A percentile compares a stretch with the other conserved stretches of the same genome.
Conservation (phyloP, 1,140 invertebrate genomes). For the Antheraea mylitta region DNA sequence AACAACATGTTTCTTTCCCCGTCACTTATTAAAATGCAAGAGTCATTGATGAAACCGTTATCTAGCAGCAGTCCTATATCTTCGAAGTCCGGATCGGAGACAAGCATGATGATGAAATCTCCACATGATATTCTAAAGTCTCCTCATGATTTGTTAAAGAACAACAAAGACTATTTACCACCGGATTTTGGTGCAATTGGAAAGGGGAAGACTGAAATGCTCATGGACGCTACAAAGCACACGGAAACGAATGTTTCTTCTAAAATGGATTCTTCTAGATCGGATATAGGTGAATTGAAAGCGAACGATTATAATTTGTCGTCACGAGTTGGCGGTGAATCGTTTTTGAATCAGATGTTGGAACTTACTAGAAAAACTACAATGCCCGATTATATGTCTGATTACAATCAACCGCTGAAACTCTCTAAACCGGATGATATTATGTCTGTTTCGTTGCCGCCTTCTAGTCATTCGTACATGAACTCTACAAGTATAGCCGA, state of each 20-base stretch:
- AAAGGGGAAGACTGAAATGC: constrained; percentile 64
- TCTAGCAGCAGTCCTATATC: constrained; percentile 70
- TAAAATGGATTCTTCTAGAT: constrained; percentile 53
- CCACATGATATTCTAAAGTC: constrained; percentile 65
- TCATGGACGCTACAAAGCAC: constrained; percentile 49
- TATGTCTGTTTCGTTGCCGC: constrained; percentile 38
- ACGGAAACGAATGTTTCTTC: constrained; percentile 43
- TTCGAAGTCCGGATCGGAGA: constrained; percentile 66
- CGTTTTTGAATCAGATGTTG: constrained; percentile 76
- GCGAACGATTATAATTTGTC: constrained; percentile 64
- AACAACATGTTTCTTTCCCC: constrained; percentile 84
- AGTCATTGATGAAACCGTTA: constrained; percentile 72
- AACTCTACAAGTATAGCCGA: constrained; percentile 65
- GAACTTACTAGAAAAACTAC: constrained; percentile 76
- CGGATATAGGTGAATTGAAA: constrained; percentile 44
- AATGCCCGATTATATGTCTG: constrained; percentile 67
- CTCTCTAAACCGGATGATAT: constrained; percentile 62
- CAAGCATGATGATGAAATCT: constrained; percentile 68
- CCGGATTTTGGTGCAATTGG: constrained; percentile 71
- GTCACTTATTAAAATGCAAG: constrained; percentile 77
- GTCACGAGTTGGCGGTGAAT: constrained; percentile 60
- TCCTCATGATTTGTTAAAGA: constrained; percentile 71
- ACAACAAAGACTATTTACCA: constrained; percentile 73
- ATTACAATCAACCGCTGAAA: constrained; percentile 68
- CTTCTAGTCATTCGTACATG: constrained; percentile 62